These are phyloP conservation scores for Teleogryllus occipitalis DNA, from an alignment of 1,140 invertebrate species.

Conservation along the genomic window DNA sequence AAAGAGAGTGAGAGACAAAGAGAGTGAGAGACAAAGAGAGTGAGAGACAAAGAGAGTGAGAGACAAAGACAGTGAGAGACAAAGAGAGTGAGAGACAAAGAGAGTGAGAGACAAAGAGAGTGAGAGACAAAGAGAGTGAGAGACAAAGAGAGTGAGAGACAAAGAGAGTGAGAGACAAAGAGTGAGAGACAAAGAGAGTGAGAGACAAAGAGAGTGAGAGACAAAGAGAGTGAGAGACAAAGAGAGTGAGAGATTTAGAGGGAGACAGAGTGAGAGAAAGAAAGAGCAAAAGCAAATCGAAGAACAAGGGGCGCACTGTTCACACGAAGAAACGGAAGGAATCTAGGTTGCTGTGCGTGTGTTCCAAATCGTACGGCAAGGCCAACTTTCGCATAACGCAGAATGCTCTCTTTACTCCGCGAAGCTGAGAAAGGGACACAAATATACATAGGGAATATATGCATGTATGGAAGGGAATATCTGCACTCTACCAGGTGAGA, in stretches of 20 bases:
- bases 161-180: background rate
- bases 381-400: background rate
- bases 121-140: no score
- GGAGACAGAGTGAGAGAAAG: background rate
- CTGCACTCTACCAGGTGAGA: no score
- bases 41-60: no score
- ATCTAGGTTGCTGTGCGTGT: background rate
- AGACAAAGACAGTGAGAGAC: slow-evolving; percentile 13
- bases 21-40: no score
- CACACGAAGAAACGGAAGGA: background rate
- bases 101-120: no score
- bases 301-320: background rate
- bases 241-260: slow-evolving; percentile 16
- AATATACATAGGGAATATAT: background rate
- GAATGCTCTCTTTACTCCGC: no score
- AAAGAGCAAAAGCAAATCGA: background rate
- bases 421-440: background rate
- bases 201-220: slow-evolving; percentile 8
- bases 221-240: slow-evolving; percentile 20
- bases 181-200: slow-evolving; percentile 15
- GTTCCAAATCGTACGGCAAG: background rate
- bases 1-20: no score
- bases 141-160: no score
- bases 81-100: slow-evolving; percentile 12
- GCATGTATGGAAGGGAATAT: background rate